Percentiles rank a stretch among this genome's conserved stretches.
These are phyloP conservation scores for Drosophila ogumai DNA, from an alignment of 1,140 invertebrate species.

Conservation along the genomic window DNA sequence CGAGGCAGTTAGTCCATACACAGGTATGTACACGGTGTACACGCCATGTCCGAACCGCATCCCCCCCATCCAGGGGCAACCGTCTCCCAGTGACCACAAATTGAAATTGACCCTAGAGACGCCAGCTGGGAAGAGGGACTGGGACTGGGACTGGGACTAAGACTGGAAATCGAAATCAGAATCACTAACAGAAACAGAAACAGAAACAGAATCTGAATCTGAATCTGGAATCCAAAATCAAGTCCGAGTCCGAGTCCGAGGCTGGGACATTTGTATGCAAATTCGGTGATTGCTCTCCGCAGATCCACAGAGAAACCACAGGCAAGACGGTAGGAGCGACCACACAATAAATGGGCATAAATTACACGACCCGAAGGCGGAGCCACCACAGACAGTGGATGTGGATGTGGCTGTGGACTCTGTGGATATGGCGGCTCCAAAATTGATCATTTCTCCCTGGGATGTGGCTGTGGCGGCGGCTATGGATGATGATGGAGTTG, in stretches of 20 bases:
- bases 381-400: slow-evolving; percentile 37
- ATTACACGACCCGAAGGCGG: slow-evolving; percentile 77
- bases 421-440: slow-evolving; percentile 21
- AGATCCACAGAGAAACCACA: slow-evolving; percentile 52
- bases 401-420: slow-evolving; percentile 1
- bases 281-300: slow-evolving; percentile 67
- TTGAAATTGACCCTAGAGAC: slow-evolving; percentile 37
- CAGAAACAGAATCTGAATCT: slow-evolving; percentile 11
- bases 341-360: slow-evolving; percentile 82
- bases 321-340: slow-evolving; percentile 75
- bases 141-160: not conserved
- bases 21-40: not conserved
- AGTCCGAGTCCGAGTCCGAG: slow-evolving; percentile 30
- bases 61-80: not conserved
- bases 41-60: not conserved
- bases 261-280: slow-evolving; percentile 69
- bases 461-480: slow-evolving; percentile 17
- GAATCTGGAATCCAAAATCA: not conserved
- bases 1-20: not conserved
- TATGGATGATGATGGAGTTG: slow-evolving; percentile 8
- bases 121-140: not conserved
- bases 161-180: slow-evolving; percentile 36
- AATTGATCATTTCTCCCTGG: slow-evolving; percentile 61
- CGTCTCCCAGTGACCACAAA: slow-evolving; percentile 27
- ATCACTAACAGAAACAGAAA: slow-evolving; percentile 10